These are phyloP conservation scores for Pyrgilauda ruficollis DNA, from an alignment of 2,113 vertebrate species.

Conservation along the genomic window DNA sequence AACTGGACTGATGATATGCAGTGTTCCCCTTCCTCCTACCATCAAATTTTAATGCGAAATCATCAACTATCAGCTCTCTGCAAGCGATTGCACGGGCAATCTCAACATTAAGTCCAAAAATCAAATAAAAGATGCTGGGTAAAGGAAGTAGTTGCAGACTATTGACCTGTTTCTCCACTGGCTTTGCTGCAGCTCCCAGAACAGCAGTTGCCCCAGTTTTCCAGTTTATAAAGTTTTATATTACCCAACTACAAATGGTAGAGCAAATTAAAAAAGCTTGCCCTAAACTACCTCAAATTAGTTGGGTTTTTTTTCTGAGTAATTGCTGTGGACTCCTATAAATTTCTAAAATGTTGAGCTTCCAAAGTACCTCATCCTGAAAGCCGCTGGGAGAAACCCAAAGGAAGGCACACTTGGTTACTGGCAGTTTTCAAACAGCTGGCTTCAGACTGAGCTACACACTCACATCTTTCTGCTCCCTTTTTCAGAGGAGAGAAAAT, in stretches of 20 bases:
- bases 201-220: background rate
- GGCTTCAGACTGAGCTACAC: background rate
- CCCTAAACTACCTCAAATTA: background rate
- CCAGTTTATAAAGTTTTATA: conserved; percentile 5
- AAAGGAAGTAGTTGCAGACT: background rate
- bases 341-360: background rate
- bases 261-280: background rate
- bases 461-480: background rate
- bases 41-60: background rate
- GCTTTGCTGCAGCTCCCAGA: background rate
- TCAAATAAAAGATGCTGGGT: background rate
- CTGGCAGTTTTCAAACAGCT: background rate
- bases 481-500: conserved; percentile 94
- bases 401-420: background rate
- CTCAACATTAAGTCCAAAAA: background rate
- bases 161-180: background rate
- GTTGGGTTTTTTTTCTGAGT: background rate
- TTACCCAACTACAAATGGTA: background rate
- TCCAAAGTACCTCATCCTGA: background rate
- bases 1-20: background rate
- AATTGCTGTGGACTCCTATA: background rate
- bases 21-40: background rate
- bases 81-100: background rate
- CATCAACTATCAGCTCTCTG: background rate
- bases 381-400: background rate